Conservation (phyloP, 2,113 vertebrate species). For the Brachionichthys hirsutus region DNA sequence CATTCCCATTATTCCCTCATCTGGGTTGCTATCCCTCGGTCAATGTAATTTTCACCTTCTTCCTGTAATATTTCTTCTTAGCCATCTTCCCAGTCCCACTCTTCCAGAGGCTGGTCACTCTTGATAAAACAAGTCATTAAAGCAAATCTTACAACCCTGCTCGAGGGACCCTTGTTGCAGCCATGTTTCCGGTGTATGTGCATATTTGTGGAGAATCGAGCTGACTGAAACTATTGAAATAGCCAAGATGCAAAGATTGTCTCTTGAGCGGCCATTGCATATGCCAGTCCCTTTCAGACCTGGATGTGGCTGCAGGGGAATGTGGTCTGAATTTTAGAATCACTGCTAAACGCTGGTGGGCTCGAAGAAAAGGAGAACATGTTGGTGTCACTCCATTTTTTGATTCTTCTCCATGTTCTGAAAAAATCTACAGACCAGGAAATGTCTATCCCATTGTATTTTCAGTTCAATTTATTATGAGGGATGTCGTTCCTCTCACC, state of each 20-base stretch:
- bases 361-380: slow-evolving; percentile 29
- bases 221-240: slow-evolving; percentile 33
- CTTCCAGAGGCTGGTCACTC: slow-evolving; percentile 14
- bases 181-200: slow-evolving; percentile 4
- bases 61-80: not conserved
- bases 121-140: slow-evolving; percentile 13
- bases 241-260: slow-evolving; percentile 37
- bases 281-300: slow-evolving; percentile 48
- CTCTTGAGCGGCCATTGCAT: slow-evolving; percentile 39
- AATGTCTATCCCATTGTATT: not conserved
- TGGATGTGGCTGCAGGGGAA: slow-evolving; percentile 37
- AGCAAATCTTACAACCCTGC: slow-evolving; percentile 17
- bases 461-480: slow-evolving; percentile 8
- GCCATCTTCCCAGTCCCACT: not conserved
- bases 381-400: slow-evolving; percentile 27
- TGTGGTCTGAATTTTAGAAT: slow-evolving; percentile 52
- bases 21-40: not conserved
- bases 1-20: not conserved
- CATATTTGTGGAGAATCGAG: slow-evolving; percentile 23
- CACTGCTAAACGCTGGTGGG: slow-evolving; percentile 22
- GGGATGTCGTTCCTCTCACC: not conserved
- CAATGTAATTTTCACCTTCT: not conserved
- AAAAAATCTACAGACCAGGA: slow-evolving; percentile 3
- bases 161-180: slow-evolving; percentile 5
- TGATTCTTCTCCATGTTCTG: slow-evolving; percentile 8